Conservation (phyloP, 1,140 invertebrate species). For the Thaumatotibia leucotreta region DNA sequence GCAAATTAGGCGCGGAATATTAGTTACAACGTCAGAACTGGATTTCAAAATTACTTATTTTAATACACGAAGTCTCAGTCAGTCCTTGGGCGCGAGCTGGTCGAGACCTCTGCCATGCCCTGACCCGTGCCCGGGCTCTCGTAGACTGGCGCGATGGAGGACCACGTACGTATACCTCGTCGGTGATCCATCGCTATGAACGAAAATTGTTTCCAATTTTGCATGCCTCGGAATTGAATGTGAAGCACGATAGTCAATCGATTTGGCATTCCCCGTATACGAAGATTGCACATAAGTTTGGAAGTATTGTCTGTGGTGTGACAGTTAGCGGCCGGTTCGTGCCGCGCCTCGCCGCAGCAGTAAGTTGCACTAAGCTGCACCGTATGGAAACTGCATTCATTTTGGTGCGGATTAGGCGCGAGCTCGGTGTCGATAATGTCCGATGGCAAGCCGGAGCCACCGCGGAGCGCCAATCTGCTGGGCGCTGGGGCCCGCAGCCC, state of each 20-base stretch:
- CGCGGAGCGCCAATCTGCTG: conserved; percentile 47
- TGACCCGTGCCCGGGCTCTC: conserved; percentile 23
- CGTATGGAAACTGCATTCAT: conserved; percentile 32
- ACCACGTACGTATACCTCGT: conserved; percentile 61
- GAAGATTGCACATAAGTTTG: conserved; percentile 58
- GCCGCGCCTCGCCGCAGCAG: conserved; percentile 54
- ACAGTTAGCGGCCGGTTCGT: conserved; percentile 50
- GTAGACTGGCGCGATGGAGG: conserved; percentile 47
- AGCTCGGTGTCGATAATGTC: conserved; percentile 33
- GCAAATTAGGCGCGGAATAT: conserved; percentile 73
- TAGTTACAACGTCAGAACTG: conserved; percentile 68
- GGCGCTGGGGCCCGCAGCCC: conserved; percentile 45
- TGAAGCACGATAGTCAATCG: conserved; percentile 51
- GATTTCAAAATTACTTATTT: conserved; percentile 75
- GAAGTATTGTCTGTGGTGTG: conserved; percentile 55
- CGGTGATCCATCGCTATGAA: conserved; percentile 19
- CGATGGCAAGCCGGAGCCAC: conserved; percentile 42
- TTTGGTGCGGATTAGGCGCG: conserved; percentile 31
- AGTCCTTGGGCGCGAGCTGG: conserved; percentile 58
- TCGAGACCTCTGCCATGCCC: conserved; percentile 58
- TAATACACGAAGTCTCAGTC: conserved; percentile 72
- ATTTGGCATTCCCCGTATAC: conserved; percentile 48
- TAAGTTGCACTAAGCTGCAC: conserved; percentile 29
- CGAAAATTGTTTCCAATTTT: conserved; percentile 13
- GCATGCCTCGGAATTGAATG: conserved; percentile 36